phyloP scores from a whole-genome alignment of 2,113 vertebrate species.

The Ovis canadensis region DNA sequence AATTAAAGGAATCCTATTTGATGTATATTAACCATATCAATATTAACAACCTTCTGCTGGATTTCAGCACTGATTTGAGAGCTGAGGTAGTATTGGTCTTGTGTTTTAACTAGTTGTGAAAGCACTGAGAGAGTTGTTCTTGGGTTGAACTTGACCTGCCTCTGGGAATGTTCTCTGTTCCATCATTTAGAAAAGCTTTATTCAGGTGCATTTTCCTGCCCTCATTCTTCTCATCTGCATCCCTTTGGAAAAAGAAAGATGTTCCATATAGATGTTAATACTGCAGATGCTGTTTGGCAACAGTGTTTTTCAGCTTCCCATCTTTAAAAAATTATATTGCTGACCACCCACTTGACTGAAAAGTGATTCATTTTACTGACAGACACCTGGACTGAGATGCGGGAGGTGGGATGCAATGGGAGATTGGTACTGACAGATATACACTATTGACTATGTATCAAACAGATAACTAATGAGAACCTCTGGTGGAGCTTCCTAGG shows the following conservation, averaged over 20 bases:
- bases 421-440: neutral
- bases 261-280: slow-evolving; percentile 43
- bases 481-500: neutral
- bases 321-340: neutral
- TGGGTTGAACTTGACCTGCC: slow-evolving; percentile 66
- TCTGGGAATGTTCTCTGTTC: slow-evolving; percentile 64
- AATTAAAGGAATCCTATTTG: slow-evolving; percentile 81
- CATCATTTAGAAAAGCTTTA: slow-evolving; percentile 41
- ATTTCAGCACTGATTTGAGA: slow-evolving; percentile 77
- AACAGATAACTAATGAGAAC: neutral
- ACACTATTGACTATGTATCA: neutral
- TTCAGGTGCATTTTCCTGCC: slow-evolving; percentile 24
- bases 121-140: slow-evolving; percentile 65
- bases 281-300: neutral
- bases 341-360: neutral
- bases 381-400: neutral
- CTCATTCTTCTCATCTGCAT: neutral
- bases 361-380: neutral
- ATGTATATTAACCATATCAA: slow-evolving; percentile 84
- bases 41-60: slow-evolving; percentile 83
- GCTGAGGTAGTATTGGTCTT: slow-evolving; percentile 65
- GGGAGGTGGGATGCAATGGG: neutral
- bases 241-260: slow-evolving; percentile 39
- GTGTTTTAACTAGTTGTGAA: slow-evolving; percentile 78
- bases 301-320: neutral